phyloP scores from a whole-genome alignment of 2,113 vertebrate genomes.

The Sphaerodactylus townsendi region DNA sequence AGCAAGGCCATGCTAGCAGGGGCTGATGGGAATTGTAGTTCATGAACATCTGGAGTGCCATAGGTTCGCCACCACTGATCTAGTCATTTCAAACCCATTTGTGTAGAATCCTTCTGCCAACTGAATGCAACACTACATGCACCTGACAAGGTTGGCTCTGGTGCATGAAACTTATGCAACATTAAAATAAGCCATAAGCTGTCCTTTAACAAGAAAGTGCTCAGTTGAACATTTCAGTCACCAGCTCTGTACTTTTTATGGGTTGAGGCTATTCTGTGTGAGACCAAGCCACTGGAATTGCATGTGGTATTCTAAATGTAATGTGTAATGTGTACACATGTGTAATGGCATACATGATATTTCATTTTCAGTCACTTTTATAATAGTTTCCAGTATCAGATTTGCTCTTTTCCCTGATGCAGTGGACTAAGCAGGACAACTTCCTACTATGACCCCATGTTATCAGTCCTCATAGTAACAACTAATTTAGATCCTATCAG shows the following conservation, averaged over 20 bases:
- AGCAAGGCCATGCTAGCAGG: no score
- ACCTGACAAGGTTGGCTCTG: no score
- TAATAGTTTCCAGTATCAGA: background rate
- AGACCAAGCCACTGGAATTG: background rate
- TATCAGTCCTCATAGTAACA: background rate
- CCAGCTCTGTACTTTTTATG: background rate
- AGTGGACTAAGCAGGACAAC: background rate
- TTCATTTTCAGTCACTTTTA: conserved; percentile 14
- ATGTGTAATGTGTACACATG: background rate
- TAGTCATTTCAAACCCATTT: no score
- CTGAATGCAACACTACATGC: no score
- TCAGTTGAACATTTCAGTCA: background rate
- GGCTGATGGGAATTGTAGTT: no score
- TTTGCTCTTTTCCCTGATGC: background rate
- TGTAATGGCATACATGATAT: background rate
- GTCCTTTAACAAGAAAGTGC: background rate
- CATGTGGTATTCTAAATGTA: background rate
- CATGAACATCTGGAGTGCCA: no score
- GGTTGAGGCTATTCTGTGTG: background rate
- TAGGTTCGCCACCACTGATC: no score
- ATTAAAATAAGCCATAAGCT: background rate
- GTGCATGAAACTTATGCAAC: background rate
- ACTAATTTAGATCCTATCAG: conserved; percentile 18
- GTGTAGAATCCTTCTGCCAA: no score
- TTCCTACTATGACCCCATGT: background rate